Percentiles rank a stretch among this genome's conserved stretches.
phyloP scores from a whole-genome alignment of 2,888 invertebrate species.

The Caenorhabditis wallacei region DNA sequence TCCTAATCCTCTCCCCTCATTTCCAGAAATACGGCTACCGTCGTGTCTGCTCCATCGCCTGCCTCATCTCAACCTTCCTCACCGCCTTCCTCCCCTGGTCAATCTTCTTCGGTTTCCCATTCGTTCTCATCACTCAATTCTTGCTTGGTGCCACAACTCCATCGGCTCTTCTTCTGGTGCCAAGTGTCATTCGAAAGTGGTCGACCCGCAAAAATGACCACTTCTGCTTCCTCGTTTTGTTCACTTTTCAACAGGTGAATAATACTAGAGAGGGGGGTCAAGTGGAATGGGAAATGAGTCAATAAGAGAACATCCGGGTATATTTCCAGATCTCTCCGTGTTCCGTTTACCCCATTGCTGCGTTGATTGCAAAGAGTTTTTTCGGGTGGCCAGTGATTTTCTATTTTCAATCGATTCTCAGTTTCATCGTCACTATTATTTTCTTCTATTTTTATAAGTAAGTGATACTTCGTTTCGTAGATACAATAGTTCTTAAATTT shows the following conservation, averaged over 20 bases:
- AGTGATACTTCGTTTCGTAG: background rate
- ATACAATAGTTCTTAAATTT: background rate
- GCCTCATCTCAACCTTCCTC: conserved; percentile 50
- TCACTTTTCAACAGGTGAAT: conserved; percentile 56
- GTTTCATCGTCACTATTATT: conserved; percentile 24
- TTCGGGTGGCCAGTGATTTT: conserved; percentile 59
- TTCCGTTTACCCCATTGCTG: conserved; percentile 35
- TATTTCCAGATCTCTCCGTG: conserved; percentile 42
- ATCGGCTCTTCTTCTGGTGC: conserved; percentile 56
- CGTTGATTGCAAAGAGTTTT: conserved; percentile 20
- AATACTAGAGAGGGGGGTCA: conserved; percentile 30
- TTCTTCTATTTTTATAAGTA: conserved; percentile 66
- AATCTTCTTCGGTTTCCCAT: conserved; percentile 47
- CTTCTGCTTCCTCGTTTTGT: conserved; percentile 52
- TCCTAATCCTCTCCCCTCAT: too few relatives aligned
- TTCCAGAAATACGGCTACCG: conserved; percentile 61
- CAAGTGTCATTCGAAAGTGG: conserved; percentile 67
- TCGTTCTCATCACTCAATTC: conserved; percentile 32
- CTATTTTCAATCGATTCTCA: conserved; percentile 59
- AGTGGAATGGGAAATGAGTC: conserved; percentile 21
- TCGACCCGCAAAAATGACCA: conserved; percentile 62
- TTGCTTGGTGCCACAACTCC: conserved; percentile 53
- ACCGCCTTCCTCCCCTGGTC: conserved; percentile 55
- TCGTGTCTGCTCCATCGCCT: conserved; percentile 33
- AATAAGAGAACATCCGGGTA: conserved; percentile 5